phyloP scores from a whole-genome alignment of 2,888 invertebrate species.

The Acanthosepion pharaonis region DNA sequence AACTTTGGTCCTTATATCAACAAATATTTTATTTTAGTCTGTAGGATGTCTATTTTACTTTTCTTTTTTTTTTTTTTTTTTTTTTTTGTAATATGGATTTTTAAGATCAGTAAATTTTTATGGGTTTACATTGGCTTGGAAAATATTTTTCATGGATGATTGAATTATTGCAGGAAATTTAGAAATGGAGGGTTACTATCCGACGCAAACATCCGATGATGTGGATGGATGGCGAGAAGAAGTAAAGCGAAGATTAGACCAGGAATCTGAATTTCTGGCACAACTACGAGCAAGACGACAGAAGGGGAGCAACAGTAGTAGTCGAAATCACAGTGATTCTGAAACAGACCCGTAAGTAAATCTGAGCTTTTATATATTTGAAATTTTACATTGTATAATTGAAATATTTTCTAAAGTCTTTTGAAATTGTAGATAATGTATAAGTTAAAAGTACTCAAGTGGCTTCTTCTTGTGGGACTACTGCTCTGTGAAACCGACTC shows the following conservation, averaged over 20 bases:
- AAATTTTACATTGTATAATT: not conserved
- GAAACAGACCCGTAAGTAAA: slow-evolving; percentile 58
- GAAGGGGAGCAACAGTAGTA: slow-evolving; percentile 60
- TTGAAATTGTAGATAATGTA: too few species aligned
- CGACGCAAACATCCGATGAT: slow-evolving; percentile 63
- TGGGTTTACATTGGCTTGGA: not conserved
- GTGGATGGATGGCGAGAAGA: slow-evolving; percentile 71
- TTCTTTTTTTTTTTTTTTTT: too few species aligned
- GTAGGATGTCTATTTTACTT: too few species aligned
- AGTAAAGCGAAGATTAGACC: slow-evolving; percentile 68
- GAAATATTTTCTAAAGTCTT: too few species aligned
- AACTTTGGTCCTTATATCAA: too few species aligned
- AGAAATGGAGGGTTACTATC: slow-evolving; percentile 59
- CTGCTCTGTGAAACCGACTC: too few species aligned
- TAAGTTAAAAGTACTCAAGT: too few species aligned
- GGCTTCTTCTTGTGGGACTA: too few species aligned
- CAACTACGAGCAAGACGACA: slow-evolving; percentile 65
- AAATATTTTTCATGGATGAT: slow-evolving; percentile 5
- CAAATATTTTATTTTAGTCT: too few species aligned
- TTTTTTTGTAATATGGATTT: not conserved
- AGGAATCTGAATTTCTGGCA: slow-evolving; percentile 70
- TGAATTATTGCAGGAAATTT: slow-evolving; percentile 55
- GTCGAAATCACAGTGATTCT: slow-evolving; percentile 62
- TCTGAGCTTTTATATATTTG: not conserved
- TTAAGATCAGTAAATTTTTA: not conserved